A percentile compares a stretch with the other conserved stretches of the same genome.
These are phyloP conservation scores for Ctenosaura bakeri DNA, from an alignment of 2,797 vertebrate species.

Conservation along the genomic window DNA sequence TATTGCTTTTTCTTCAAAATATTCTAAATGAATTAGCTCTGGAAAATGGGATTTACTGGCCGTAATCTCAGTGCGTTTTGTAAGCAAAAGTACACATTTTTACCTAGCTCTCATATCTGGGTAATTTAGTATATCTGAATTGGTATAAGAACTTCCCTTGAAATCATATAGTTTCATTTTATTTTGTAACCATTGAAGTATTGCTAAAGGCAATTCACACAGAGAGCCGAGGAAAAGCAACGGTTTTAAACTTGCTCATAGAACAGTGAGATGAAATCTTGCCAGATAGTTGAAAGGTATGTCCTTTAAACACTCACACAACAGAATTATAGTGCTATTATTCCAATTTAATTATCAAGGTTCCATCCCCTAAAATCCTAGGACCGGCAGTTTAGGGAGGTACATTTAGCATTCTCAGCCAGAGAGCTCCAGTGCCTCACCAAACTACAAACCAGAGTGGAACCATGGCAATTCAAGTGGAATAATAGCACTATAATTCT, in stretches of 20 bases:
- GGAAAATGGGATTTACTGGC: slow-evolving; percentile 43
- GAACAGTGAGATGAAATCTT: slow-evolving; percentile 51
- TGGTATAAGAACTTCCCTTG: slow-evolving; percentile 26
- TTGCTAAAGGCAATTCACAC: slow-evolving; percentile 47
- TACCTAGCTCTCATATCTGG: slow-evolving; percentile 33
- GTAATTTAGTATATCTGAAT: slow-evolving; percentile 39
- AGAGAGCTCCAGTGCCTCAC: too few relatives aligned
- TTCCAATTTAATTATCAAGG: too few relatives aligned
- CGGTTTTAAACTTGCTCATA: slow-evolving; percentile 9
- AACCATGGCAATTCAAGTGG: too few relatives aligned
- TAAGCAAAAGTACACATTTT: slow-evolving; percentile 47
- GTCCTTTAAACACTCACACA: neutral
- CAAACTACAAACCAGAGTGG: too few relatives aligned
- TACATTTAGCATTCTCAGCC: too few relatives aligned
- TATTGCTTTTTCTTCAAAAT: slow-evolving; percentile 46
- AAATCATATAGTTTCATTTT: slow-evolving; percentile 48
- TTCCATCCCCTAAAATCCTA: too few relatives aligned
- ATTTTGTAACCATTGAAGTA: slow-evolving; percentile 53
- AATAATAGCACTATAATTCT: too few relatives aligned
- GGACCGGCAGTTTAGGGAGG: too few relatives aligned
- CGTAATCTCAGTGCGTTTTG: neutral
- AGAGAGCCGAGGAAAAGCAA: slow-evolving; percentile 17
- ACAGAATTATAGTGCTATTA: too few relatives aligned
- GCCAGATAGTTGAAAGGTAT: slow-evolving; percentile 49
- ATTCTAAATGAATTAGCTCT: slow-evolving; percentile 56